These are phyloP conservation scores for Myzus persicae DNA, from an alignment of 1,140 invertebrate species.

Conservation along the genomic window DNA sequence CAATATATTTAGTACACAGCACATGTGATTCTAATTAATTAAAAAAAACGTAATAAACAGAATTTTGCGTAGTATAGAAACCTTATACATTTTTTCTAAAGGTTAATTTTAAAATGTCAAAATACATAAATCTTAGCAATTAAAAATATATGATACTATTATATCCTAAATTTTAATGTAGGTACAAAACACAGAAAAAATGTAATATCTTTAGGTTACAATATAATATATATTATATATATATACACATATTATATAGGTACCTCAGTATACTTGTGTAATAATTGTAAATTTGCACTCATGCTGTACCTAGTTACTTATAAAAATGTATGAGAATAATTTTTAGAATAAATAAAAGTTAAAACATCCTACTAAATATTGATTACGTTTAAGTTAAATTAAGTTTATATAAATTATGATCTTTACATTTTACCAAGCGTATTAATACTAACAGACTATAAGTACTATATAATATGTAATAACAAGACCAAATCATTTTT, in stretches of 20 bases:
- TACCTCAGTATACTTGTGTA: no score
- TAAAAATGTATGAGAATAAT: background rate
- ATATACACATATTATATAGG: no score
- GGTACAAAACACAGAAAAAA: background rate
- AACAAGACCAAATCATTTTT: no score
- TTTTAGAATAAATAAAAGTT: background rate
- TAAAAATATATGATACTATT: no score
- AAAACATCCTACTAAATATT: background rate
- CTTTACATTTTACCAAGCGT: background rate
- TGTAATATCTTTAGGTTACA: background rate
- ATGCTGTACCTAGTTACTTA: no score
- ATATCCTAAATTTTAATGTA: background rate
- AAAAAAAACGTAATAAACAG: no score
- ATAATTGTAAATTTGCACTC: no score
- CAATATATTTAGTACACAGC: background rate
- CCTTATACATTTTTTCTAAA: background rate
- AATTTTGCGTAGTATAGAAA: background rate
- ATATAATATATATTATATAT: no score
- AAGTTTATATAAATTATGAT: background rate
- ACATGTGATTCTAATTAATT: background rate
- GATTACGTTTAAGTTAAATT: background rate
- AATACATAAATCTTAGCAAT: background rate
- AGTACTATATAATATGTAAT: no score
- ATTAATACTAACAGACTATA: no score
- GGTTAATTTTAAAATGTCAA: background rate